These are phyloP conservation scores for Hypanus sabinus DNA, from an alignment of 2,113 vertebrate species.

Conservation along the genomic window DNA sequence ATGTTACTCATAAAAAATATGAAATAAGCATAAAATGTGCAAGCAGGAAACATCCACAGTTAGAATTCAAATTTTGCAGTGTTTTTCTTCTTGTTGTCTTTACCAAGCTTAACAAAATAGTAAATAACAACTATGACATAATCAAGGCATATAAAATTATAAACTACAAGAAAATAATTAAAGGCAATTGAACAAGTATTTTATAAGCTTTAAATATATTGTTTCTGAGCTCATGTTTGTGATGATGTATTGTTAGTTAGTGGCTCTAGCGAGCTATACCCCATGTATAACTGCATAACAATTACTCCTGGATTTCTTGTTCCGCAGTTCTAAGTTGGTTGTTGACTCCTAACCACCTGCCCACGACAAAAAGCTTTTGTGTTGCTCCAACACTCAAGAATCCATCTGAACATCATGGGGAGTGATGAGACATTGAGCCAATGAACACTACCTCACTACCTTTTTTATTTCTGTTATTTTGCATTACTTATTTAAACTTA, in stretches of 20 bases:
- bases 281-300: neutral
- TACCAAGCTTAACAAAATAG: neutral
- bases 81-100: neutral
- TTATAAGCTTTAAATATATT: neutral
- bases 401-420: neutral
- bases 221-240: neutral
- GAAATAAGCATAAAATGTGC: neutral
- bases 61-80: neutral
- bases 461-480: too few species aligned
- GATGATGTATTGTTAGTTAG: neutral
- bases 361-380: neutral
- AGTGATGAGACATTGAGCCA: too few species aligned
- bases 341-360: neutral
- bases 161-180: neutral
- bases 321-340: neutral
- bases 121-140: neutral
- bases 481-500: too few species aligned
- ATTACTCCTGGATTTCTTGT: neutral
- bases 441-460: too few species aligned
- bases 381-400: neutral
- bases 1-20: neutral
- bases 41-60: neutral
- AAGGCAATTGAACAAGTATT: neutral
- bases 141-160: neutral
- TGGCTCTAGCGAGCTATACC: neutral